phyloP scores from a whole-genome alignment of 2,113 vertebrate species.

The Tupaia tana region DNA sequence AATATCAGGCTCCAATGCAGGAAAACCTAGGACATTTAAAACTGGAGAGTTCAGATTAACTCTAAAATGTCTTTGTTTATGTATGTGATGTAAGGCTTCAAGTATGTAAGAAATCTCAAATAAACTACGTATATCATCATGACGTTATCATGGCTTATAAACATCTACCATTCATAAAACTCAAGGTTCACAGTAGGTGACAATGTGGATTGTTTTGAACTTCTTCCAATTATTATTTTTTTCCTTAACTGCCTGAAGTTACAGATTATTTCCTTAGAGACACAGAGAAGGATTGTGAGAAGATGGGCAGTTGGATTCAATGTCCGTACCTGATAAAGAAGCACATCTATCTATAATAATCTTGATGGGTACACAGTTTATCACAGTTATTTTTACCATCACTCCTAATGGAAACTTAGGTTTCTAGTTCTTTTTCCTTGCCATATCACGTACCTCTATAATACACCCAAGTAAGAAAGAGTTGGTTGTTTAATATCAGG shows the following conservation, averaged over 20 bases:
- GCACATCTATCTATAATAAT: background rate
- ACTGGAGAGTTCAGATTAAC: background rate
- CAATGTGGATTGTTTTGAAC: background rate
- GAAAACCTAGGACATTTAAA: background rate
- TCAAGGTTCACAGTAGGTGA: background rate
- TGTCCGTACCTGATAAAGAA: background rate
- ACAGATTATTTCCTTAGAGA: conserved; percentile 49
- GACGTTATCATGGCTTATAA: background rate
- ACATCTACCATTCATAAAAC: conserved; percentile 4
- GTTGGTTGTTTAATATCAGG: background rate
- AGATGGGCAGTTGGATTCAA: background rate
- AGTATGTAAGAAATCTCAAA: background rate
- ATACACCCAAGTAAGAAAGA: background rate
- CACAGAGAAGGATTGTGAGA: background rate
- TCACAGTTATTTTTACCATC: conserved; percentile 37
- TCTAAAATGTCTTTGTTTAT: background rate
- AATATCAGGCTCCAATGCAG: background rate
- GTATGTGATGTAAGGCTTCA: background rate
- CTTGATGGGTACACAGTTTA: background rate
- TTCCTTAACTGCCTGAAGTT: background rate
- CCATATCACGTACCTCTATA: background rate
- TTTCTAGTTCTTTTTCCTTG: background rate
- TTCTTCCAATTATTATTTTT: conserved; percentile 9
- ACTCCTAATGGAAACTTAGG: background rate
- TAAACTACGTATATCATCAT: background rate